phyloP scores from a whole-genome alignment of 2,888 invertebrate species.

The Adelognathus sp. region DNA sequence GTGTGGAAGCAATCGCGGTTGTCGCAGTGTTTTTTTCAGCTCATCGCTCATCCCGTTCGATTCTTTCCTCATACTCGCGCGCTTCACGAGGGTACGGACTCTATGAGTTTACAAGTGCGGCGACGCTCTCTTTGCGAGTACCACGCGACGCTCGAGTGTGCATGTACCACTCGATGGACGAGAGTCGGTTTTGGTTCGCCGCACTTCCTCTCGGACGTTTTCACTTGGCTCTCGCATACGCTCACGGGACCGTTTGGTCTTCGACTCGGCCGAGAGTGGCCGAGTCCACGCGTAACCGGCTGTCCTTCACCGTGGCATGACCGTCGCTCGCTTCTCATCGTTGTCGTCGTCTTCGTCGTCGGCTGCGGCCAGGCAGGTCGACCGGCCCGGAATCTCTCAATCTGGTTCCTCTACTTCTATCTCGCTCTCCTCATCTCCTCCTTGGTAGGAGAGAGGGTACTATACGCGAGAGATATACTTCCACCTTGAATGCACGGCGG shows the following conservation, averaged over 20 bases:
- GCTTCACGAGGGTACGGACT: slow-evolving; percentile 11
- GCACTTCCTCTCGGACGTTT: slow-evolving; percentile 7
- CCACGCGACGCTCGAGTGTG: neutral
- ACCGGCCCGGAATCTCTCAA: slow-evolving; percentile 57
- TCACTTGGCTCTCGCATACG: neutral
- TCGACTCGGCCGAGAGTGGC: slow-evolving; percentile 11
- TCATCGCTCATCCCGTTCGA: slow-evolving; percentile 30
- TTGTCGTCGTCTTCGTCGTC: slow-evolving; percentile 48
- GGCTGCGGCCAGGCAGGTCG: slow-evolving; percentile 44
- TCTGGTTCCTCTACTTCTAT: slow-evolving; percentile 56
- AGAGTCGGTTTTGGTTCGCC: neutral
- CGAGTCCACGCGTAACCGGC: slow-evolving; percentile 56
- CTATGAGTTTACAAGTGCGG: too few relatives aligned
- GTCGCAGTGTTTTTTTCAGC: neutral
- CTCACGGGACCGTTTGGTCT: slow-evolving; percentile 14
- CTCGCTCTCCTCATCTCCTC: slow-evolving; percentile 36
- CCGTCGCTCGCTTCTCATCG: slow-evolving; percentile 40
- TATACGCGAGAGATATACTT: slow-evolving; percentile 48
- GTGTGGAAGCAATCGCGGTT: neutral
- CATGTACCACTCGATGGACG: neutral
- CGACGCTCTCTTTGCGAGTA: neutral
- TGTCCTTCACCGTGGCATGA: slow-evolving; percentile 57
- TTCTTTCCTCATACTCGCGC: neutral
- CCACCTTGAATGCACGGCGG: slow-evolving; percentile 33
- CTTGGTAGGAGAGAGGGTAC: too few relatives aligned